Evolutionary conservation across 1,140 invertebrate genomes (phyloP).

Genomic region (Prorops nasuta): DNA sequence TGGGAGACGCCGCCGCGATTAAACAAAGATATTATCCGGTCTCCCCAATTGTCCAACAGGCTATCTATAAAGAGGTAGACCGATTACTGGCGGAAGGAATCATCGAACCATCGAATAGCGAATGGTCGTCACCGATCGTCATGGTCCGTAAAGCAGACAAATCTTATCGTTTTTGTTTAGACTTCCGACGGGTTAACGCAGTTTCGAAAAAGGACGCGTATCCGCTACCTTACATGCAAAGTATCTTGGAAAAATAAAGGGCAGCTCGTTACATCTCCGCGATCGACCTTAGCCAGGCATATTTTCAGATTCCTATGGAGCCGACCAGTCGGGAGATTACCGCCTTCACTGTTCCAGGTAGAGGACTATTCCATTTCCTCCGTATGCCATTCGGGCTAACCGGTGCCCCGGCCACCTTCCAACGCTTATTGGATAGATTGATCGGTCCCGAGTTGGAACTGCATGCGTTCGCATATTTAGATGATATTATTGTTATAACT

Average conservation of each 20-base stretch:
- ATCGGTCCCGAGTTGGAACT: constrained; percentile 31
- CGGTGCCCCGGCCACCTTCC: not conserved
- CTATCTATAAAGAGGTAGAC: too few relatives aligned
- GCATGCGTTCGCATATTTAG: constrained; percentile 30
- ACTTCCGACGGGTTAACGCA: not conserved
- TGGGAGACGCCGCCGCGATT: too few relatives aligned
- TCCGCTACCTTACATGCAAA: not conserved
- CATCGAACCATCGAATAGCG: not conserved
- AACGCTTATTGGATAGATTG: not conserved
- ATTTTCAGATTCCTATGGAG: constrained; percentile 3
- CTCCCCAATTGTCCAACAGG: too few relatives aligned
- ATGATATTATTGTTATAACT: constrained; percentile 30
- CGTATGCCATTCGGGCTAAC: not conserved
- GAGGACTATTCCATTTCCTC: not conserved
- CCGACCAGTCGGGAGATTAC: not conserved
- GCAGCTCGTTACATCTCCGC: not conserved
- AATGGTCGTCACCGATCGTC: not conserved
- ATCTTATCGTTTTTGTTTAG: not conserved
- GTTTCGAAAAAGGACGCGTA: not conserved
- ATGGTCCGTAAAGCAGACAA: not conserved
- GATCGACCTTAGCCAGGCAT: constrained; percentile 6
- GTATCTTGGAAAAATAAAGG: not conserved
- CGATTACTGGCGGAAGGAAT: not conserved
- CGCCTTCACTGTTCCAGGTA: not conserved
- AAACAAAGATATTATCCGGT: too few relatives aligned